These are phyloP conservation scores for Drosophila lacertosa DNA, from an alignment of 1,140 invertebrate genomes.

Conservation along the genomic window DNA sequence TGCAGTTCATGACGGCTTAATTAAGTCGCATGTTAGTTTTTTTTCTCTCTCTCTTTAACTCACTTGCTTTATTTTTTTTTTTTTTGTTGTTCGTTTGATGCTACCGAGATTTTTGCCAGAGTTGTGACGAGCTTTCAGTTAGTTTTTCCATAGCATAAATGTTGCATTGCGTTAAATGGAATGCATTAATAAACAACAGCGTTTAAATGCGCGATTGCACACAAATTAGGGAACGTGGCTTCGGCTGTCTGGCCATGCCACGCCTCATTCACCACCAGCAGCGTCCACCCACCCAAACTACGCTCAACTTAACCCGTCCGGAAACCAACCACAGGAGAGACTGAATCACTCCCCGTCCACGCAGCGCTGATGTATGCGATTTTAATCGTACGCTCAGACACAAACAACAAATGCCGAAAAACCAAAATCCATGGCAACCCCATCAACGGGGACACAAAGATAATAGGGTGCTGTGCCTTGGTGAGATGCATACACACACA, in stretches of 20 bases:
- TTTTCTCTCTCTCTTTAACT: constrained; percentile 33
- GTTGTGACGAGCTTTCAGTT: constrained; percentile 21
- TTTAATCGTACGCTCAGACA: constrained; percentile 75
- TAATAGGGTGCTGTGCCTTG: constrained; percentile 42
- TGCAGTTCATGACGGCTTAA: constrained; percentile 69
- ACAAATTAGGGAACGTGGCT: constrained; percentile 69
- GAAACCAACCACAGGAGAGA: constrained; percentile 18
- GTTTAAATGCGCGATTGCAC: constrained; percentile 72
- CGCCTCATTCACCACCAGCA: neutral
- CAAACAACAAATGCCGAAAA: constrained; percentile 59
- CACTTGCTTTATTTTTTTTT: neutral
- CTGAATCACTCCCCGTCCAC: constrained; percentile 12
- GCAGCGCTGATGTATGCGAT: constrained; percentile 69
- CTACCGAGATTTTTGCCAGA: constrained; percentile 7
- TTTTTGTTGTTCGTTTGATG: constrained; percentile 1
- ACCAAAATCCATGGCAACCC: constrained; percentile 69
- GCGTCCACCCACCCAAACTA: too few relatives aligned
- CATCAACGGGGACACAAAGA: constrained; percentile 43
- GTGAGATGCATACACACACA: constrained; percentile 7
- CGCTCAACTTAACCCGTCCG: neutral
- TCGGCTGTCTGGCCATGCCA: constrained; percentile 44
- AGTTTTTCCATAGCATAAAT: constrained; percentile 31
- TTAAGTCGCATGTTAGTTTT: constrained; percentile 59
- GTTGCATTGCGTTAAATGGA: constrained; percentile 61
- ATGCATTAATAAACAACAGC: constrained; percentile 71